Conservation (phyloP, 2,113 vertebrate genomes). For the Campylomormyrus numenius region DNA sequence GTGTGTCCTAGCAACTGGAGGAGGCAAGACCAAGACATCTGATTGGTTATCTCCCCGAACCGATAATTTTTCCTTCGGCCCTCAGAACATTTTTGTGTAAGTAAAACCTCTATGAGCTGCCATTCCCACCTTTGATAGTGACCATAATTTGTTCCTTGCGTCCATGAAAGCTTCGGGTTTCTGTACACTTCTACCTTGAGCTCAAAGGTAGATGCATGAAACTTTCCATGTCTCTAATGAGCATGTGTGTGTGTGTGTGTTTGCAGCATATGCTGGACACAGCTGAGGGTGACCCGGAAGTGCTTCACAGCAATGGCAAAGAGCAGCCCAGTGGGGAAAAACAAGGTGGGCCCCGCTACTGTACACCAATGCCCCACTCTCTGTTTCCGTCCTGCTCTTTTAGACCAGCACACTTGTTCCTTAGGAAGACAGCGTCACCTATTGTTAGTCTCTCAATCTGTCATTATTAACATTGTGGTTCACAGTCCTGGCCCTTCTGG, state of each 20-base stretch:
- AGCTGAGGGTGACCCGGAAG: slow-evolving; percentile 67
- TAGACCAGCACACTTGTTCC: background rate
- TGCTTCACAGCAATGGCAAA: slow-evolving; percentile 73
- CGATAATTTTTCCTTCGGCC: too few relatives aligned
- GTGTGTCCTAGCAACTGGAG: too few relatives aligned
- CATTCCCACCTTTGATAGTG: background rate
- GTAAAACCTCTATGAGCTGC: background rate
- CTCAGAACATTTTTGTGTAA: too few relatives aligned
- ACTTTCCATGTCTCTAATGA: background rate
- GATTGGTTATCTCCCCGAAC: too few relatives aligned
- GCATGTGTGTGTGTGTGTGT: slow-evolving; percentile 15
- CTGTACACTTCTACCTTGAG: background rate
- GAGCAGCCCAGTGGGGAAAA: slow-evolving; percentile 51
- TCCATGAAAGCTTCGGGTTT: background rate
- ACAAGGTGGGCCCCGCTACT: slow-evolving; percentile 48
- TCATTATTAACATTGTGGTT: background rate
- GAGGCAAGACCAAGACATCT: too few relatives aligned
- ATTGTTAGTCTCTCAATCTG: background rate
- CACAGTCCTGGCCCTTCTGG: background rate
- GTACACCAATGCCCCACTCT: slow-evolving; percentile 44
- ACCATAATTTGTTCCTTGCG: background rate
- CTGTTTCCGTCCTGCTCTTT: background rate
- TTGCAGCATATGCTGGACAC: slow-evolving; percentile 52
- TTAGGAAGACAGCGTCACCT: background rate
- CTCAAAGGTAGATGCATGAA: background rate